These are phyloP conservation scores for Hanleya hanleyi DNA, from an alignment of 2,888 invertebrate genomes.

Conservation along the genomic window DNA sequence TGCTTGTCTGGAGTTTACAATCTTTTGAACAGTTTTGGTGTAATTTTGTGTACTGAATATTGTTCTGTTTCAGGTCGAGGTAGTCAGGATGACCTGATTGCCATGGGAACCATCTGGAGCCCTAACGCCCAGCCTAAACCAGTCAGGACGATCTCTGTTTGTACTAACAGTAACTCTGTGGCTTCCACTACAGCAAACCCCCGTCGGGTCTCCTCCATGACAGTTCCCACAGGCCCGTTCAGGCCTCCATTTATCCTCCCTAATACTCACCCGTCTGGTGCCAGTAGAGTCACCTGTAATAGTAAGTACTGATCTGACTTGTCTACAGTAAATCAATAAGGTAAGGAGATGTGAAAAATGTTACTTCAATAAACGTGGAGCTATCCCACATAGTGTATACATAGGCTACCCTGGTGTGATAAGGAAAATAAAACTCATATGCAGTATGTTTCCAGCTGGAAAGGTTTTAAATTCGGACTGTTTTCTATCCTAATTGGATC, in stretches of 20 bases:
- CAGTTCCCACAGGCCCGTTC: neutral
- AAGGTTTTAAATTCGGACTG: too few relatives aligned
- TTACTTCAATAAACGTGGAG: too few relatives aligned
- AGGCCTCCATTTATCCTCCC: neutral
- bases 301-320: neutral
- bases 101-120: constrained; percentile 65
- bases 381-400: too few relatives aligned
- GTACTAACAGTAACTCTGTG: neutral
- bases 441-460: too few relatives aligned
- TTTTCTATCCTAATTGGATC: too few relatives aligned
- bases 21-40: too few relatives aligned
- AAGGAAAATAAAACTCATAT: too few relatives aligned
- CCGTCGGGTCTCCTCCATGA: neutral
- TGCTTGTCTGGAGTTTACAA: too few relatives aligned
- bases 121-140: constrained; percentile 38
- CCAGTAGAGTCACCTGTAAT: neutral
- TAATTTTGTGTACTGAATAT: too few relatives aligned
- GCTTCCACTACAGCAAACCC: neutral
- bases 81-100: constrained; percentile 55
- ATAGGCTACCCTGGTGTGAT: too few relatives aligned
- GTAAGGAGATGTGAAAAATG: too few relatives aligned
- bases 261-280: neutral
- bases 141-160: neutral
- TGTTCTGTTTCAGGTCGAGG: neutral
- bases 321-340: neutral